Evolutionary conservation across 2,113 vertebrate genomes (phyloP), one percentile per base, ranked within the genome.

Genomic region (Sapajus apella): DNA sequence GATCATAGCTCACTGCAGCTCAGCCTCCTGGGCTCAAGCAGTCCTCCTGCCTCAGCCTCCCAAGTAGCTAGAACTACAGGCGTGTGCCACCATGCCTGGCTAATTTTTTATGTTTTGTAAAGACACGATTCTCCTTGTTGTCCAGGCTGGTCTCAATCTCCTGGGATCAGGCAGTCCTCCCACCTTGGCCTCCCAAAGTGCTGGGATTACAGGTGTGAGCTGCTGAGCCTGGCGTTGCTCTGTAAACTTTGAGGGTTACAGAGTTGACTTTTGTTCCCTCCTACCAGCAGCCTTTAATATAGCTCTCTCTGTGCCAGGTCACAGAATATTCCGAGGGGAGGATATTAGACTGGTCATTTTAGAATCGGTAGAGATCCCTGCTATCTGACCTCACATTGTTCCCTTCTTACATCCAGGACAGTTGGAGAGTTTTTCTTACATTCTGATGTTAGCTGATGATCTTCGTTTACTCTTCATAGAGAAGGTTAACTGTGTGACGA

Each of bases 401-500:
- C 50, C n/a, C 32, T 55, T 81, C 14, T 40, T 80, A 72, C 14
- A 40, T 64, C 52, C 35, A 66, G 90, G 66, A 76, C 50, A n/a
- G 2, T 50, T 40, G 37, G 37, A 64, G 17, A 90, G 23, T 40
- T 81, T 90, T 93, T 75, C 68, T 95, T 50, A 72, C 25, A 77
- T 93, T 87, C 37, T 64, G 8, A 27, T 14, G 11, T 37, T 75
- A 86, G 30, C 52, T 68, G 30, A 43, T 82, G 50, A 66, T 72
- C 58, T 90, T 90, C 5, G 0, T 55, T 87, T 88, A 37, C 21
- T 77, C 18, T 55, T 68, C 23, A 25, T 43, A 82, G 56, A 70
- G 75, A 64, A 94, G 50, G 6, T 87, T 82, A 91, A 81, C 35
- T 91, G 81, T 85, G 58, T 89, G 61, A 64, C 2, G 68, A 96